phyloP scores from a whole-genome alignment of 1,140 invertebrate genomes.

The Drosophila seguyi region DNA sequence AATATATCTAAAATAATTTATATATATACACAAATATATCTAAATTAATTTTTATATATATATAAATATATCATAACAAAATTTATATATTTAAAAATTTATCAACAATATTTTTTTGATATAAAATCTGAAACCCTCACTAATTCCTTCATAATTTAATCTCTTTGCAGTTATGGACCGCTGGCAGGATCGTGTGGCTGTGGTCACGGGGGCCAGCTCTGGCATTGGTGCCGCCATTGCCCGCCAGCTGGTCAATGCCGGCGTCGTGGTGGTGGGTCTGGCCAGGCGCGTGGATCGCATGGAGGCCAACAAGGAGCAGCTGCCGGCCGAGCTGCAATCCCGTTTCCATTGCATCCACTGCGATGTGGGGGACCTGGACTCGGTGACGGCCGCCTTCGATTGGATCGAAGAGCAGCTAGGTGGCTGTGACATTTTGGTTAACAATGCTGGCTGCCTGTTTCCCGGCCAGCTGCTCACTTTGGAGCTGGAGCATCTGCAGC shows the following conservation, averaged over 20 bases:
- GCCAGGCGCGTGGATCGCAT: slow-evolving; percentile 88
- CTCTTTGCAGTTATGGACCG: slow-evolving; percentile 86
- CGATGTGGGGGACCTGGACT: slow-evolving; percentile 88
- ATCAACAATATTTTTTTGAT: neutral
- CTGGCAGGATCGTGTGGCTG: slow-evolving; percentile 87
- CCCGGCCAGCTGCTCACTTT: slow-evolving; percentile 58
- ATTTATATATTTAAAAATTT: too few species aligned
- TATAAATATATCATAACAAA: too few species aligned
- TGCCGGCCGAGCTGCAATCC: slow-evolving; percentile 60
- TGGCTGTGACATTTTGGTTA: slow-evolving; percentile 90
- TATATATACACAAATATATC: too few species aligned
- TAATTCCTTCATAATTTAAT: too few species aligned
- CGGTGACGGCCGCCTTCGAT: slow-evolving; percentile 88
- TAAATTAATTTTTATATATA: too few species aligned
- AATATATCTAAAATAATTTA: neutral
- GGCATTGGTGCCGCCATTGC: slow-evolving; percentile 89
- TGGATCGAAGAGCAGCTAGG: slow-evolving; percentile 88
- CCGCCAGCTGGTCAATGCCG: slow-evolving; percentile 86
- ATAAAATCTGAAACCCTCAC: too few species aligned
- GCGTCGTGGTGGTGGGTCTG: slow-evolving; percentile 89
- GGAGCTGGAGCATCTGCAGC: slow-evolving; percentile 48
- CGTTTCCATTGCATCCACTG: slow-evolving; percentile 86
- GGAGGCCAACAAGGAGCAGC: slow-evolving; percentile 83
- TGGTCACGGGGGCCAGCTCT: slow-evolving; percentile 89
- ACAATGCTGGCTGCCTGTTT: slow-evolving; percentile 89